phyloP scores from a whole-genome alignment of 2,888 invertebrate species.

The Cheilosia grossa region DNA sequence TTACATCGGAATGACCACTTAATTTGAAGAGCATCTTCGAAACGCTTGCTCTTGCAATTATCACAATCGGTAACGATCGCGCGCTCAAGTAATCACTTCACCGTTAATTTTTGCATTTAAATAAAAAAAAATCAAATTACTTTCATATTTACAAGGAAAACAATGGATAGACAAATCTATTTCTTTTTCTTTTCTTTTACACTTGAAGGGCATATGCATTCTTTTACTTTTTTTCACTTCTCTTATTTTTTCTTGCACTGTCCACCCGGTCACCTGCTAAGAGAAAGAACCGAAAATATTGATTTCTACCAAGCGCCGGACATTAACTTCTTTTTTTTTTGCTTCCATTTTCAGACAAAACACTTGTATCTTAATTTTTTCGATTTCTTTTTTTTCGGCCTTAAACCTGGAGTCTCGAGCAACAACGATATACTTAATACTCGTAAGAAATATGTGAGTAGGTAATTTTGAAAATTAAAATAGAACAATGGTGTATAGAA shows the following conservation, averaged over 20 bases:
- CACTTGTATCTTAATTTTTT: slow-evolving; percentile 73
- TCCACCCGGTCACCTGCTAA: slow-evolving; percentile 37
- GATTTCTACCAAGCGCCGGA: slow-evolving; percentile 51
- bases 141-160: slow-evolving; percentile 41
- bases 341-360: slow-evolving; percentile 17
- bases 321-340: slow-evolving; percentile 9
- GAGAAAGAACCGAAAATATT: slow-evolving; percentile 54
- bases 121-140: slow-evolving; percentile 9
- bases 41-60: neutral
- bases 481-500: slow-evolving; percentile 44
- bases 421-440: slow-evolving; percentile 48
- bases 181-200: slow-evolving; percentile 38
- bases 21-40: slow-evolving; percentile 8
- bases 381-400: slow-evolving; percentile 64
- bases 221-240: slow-evolving; percentile 19
- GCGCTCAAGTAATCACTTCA: slow-evolving; percentile 48
- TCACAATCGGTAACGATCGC: slow-evolving; percentile 19
- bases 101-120: slow-evolving; percentile 38
- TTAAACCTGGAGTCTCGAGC: slow-evolving; percentile 76
- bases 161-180: slow-evolving; percentile 19
- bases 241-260: slow-evolving; percentile 40
- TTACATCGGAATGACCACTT: slow-evolving; percentile 24
- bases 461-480: slow-evolving; percentile 55
- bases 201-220: slow-evolving; percentile 50
- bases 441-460: slow-evolving; percentile 1